These are phyloP conservation scores for Mustelus asterias DNA, from an alignment of 2,113 vertebrate species.

Conservation along the genomic window DNA sequence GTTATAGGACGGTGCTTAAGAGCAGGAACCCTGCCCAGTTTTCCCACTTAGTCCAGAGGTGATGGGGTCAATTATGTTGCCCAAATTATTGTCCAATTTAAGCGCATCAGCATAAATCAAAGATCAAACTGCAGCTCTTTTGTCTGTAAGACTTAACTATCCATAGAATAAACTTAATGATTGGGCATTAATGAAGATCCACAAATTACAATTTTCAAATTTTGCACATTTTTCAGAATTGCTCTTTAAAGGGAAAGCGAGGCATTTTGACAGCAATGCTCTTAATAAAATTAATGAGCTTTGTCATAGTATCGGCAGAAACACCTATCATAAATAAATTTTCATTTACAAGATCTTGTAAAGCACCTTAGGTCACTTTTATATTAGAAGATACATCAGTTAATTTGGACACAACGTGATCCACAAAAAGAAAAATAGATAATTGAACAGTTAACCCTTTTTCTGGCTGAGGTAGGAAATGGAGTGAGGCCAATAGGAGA, in stretches of 20 bases:
- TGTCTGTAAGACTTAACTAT: not conserved
- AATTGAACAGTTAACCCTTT: no score
- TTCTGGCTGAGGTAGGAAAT: no score
- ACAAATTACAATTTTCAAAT: not conserved
- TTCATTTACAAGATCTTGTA: no score
- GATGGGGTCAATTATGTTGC: not conserved
- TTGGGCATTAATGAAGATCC: not conserved
- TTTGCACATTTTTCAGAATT: not conserved
- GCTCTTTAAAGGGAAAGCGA: not conserved
- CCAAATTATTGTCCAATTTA: not conserved
- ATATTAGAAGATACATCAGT: no score
- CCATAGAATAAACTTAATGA: not conserved
- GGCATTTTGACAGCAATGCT: not conserved
- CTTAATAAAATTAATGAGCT: no score
- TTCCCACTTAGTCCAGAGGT: not conserved
- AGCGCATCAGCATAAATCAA: not conserved
- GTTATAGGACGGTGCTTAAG: not conserved
- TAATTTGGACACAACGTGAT: no score
- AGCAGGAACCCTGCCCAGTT: not conserved
- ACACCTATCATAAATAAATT: not conserved
- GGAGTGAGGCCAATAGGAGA: not conserved
- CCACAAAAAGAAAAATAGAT: no score
- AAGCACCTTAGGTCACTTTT: no score
- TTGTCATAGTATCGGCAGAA: no score
- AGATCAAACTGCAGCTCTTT: not conserved